A percentile compares a stretch with the other conserved stretches of the same genome.
Evolutionary conservation across 1,140 invertebrate species (phyloP).

Genomic region (Rhopalosiphum maidis): DNA sequence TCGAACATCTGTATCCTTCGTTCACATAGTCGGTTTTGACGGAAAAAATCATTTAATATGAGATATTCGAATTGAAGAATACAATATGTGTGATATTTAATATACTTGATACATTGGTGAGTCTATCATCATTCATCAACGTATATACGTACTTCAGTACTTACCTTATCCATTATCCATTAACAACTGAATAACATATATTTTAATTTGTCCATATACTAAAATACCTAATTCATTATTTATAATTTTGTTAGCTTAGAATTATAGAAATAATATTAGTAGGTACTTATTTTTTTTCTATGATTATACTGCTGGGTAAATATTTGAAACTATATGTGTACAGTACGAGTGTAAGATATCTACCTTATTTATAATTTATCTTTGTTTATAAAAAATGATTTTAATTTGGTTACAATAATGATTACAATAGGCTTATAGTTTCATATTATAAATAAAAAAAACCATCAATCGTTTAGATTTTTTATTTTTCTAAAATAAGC

Average conservation of each 20-base stretch:
- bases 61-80: neutral
- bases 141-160: neutral
- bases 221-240: neutral
- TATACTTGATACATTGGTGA: neutral
- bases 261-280: neutral
- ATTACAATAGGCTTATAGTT: no score
- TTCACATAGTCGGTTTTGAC: neutral
- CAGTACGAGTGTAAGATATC: neutral
- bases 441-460: no score
- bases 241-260: neutral
- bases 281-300: no score
- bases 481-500: neutral
- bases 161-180: neutral
- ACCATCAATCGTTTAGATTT: neutral
- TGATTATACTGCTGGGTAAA: neutral
- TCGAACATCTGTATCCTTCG: neutral
- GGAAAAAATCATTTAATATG: conserved; percentile 5
- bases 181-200: neutral
- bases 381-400: no score
- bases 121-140: neutral
- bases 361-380: no score
- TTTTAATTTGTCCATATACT: neutral
- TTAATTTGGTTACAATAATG: no score
- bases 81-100: neutral
- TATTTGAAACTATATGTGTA: neutral